phyloP scores from a whole-genome alignment of 2,113 vertebrate species.

The Balaenoptera acutorostrata region DNA sequence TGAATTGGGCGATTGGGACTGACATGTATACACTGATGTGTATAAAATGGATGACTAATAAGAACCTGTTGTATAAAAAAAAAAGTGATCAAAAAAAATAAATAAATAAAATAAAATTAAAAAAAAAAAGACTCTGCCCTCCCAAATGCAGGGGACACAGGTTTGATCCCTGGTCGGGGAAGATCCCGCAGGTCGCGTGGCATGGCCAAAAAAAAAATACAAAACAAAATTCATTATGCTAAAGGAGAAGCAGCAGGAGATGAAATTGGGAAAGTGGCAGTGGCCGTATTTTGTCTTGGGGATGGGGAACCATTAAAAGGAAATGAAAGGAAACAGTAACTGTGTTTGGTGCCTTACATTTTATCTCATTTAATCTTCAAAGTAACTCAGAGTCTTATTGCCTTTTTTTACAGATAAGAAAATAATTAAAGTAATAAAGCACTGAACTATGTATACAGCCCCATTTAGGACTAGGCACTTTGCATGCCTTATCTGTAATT shows the following conservation, averaged over 20 bases:
- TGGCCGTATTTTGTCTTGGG: neutral
- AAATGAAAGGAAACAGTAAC: neutral
- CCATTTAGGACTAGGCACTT: neutral
- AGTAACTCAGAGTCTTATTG: neutral
- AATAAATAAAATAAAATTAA: too few relatives aligned
- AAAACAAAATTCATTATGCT: neutral
- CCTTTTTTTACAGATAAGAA: neutral
- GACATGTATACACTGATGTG: too few relatives aligned
- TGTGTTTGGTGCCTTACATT: neutral
- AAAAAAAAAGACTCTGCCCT: too few relatives aligned
- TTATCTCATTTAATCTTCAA: neutral
- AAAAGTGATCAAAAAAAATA: too few relatives aligned
- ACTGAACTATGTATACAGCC: neutral
- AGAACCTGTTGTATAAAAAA: too few relatives aligned
- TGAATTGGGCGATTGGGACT: too few relatives aligned
- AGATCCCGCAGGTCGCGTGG: too few relatives aligned
- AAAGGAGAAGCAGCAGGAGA: neutral
- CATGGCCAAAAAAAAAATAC: too few relatives aligned
- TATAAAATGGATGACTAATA: too few relatives aligned
- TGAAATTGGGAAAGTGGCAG: neutral
- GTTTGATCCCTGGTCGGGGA: too few relatives aligned
- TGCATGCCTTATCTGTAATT: neutral
- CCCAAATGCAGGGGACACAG: too few relatives aligned
- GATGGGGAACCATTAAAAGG: neutral
- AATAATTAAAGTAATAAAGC: neutral